phyloP scores from a whole-genome alignment of 92 coral and sea anemone species.

The Palythoa grandiflora region DNA sequence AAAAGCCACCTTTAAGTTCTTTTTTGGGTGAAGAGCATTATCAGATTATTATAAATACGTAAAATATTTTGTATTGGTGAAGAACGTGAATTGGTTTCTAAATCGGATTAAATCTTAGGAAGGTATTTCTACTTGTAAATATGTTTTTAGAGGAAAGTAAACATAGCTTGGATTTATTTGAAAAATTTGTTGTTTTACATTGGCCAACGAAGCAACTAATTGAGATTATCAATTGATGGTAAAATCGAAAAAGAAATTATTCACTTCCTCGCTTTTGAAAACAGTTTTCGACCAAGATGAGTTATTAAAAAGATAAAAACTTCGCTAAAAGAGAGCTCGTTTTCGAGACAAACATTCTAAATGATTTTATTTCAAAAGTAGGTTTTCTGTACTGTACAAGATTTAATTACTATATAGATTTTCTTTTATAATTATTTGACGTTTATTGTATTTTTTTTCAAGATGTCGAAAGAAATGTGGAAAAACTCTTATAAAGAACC shows the following conservation, averaged over 20 bases:
- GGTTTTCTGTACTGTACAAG: neutral
- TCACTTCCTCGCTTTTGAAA: neutral
- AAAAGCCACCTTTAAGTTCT: neutral
- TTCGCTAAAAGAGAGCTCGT: no score
- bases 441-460: neutral
- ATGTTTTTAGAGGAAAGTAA: no score
- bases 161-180: no score
- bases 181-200: no score
- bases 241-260: neutral
- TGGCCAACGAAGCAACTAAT: no score
- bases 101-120: neutral
- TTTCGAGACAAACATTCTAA: neutral
- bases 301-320: neutral
- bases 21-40: no score
- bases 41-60: no score
- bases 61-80: no score
- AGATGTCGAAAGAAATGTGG: constrained; percentile 48
- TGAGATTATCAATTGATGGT: no score
- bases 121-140: no score
- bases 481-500: constrained; percentile 38
- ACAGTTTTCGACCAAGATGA: neutral
- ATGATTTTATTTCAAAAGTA: no score
- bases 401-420: neutral
- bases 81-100: no score
- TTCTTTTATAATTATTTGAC: neutral